These are phyloP conservation scores for Enteromius viviparus DNA, from an alignment of 2,797 vertebrate genomes.

Conservation along the genomic window DNA sequence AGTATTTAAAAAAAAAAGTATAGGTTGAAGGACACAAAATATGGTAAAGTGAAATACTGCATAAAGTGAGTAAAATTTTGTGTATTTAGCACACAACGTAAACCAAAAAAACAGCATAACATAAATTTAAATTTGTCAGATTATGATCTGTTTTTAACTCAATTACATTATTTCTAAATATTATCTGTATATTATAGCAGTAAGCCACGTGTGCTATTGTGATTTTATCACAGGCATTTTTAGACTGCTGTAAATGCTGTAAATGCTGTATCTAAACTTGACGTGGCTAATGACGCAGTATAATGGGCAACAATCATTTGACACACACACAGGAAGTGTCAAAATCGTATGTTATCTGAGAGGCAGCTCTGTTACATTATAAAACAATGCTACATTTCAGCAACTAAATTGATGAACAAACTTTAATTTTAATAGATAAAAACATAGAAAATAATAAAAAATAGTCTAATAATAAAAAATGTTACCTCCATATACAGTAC, in stretches of 20 bases:
- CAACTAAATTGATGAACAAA: not conserved
- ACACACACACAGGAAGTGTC: not conserved
- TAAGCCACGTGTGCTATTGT: not conserved
- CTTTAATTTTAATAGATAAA: not conserved
- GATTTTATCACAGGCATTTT: too few species aligned
- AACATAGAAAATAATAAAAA: not conserved
- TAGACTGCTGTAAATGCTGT: too few species aligned
- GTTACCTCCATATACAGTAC: not conserved
- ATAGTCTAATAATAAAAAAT: not conserved
- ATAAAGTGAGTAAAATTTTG: conserved; percentile 8
- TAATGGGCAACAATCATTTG: not conserved
- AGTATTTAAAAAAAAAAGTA: not conserved
- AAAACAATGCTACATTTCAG: not conserved
- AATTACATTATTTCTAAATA: too few species aligned
- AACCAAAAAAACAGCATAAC: too few species aligned
- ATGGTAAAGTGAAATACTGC: conserved; percentile 13
- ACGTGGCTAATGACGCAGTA: not conserved
- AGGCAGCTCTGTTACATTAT: not conserved
- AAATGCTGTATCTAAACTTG: not conserved
- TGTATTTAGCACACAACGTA: not conserved
- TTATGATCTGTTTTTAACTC: not conserved
- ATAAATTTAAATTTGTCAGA: not conserved
- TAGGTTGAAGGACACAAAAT: conserved; percentile 16
- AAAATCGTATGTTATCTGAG: not conserved
- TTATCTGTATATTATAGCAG: not conserved